Base-by-base conservation (phyloP, 1,140 invertebrate genomes). In the Acromyrmex echinatior region DNA sequence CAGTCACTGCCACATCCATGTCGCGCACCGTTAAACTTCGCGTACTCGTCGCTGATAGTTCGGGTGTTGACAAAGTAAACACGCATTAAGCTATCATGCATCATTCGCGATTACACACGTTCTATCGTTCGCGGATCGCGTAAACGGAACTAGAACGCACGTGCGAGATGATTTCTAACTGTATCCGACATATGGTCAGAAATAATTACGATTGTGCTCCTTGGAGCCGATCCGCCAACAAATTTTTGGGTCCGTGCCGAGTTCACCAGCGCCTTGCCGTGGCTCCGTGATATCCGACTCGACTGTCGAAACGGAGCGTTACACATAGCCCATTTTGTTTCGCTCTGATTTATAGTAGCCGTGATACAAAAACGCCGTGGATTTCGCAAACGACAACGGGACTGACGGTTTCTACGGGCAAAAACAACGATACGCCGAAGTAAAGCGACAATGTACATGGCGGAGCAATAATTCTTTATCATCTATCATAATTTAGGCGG, bases 221-320 rank as follows among this genome's bases (percentile, higher is more conserved):
- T 49, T 39, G 53, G 65, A 53, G 77, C 78, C 49, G 88, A 76
- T 87, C 88, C 73, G 89, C 88, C 86, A 90, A 87, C 84, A 87
- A 90, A 90, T 90, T 90, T 90, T 90, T 90, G 89, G 89, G 88
- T 62, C 77, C 53, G 88, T 80, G 89, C 89, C 89, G 89, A 89
- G 88, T 90, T 87, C 80, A 65, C 78, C 45, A 78, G 79, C 58
- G 65, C 28, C 25, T 86, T 31, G 56, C 39, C 80, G 53, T n/a
- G 68, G 28, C 45, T 79, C 28, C 86, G 45, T 82, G 80, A 89
- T 90, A 84, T 66, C 31, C 53, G 82, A 86, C 53, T 10, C 45
- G 56, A 49, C 70, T 73, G 49, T 90, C 79, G 86, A 90, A 90
- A 90, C 89, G 86, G 79, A 87, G 63, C 86, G 66, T 87, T 90